phyloP scores from a whole-genome alignment of 2,113 vertebrate genomes.

The Catharus bicknelli region DNA sequence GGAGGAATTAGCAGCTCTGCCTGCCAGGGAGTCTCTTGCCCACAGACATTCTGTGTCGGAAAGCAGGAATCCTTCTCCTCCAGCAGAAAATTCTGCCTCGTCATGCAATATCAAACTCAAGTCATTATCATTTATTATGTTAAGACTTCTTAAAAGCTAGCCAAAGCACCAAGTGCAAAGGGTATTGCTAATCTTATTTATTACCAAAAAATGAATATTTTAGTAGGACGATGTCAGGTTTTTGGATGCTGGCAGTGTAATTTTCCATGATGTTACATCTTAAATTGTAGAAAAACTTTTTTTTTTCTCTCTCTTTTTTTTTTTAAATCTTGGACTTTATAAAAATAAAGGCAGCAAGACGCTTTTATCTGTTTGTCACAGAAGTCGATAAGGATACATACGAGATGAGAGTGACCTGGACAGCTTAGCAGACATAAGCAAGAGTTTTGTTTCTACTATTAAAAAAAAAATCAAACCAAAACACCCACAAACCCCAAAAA shows the following conservation, averaged over 20 bases:
- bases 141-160: not conserved
- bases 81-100: conserved; percentile 57
- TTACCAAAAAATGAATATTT: not conserved
- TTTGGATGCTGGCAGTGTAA: not conserved
- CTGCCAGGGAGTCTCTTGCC: conserved; percentile 24
- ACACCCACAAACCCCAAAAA: not conserved
- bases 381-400: not conserved
- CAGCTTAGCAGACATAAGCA: not conserved
- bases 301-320: not conserved
- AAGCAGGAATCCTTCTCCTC: conserved; percentile 12
- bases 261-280: not conserved
- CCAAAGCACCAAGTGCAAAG: not conserved
- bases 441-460: not conserved
- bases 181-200: not conserved
- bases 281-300: not conserved
- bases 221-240: not conserved
- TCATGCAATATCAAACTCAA: conserved; percentile 45
- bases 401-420: not conserved
- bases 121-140: conserved; percentile 6
- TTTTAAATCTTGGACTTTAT: not conserved
- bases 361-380: not conserved
- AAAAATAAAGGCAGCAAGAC: not conserved
- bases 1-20: conserved; percentile 41
- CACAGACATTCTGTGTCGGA: not conserved
- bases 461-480: not conserved